Evolutionary conservation across 2,888 invertebrate genomes (phyloP).

Genomic region (Sarcophaga rosellei): DNA sequence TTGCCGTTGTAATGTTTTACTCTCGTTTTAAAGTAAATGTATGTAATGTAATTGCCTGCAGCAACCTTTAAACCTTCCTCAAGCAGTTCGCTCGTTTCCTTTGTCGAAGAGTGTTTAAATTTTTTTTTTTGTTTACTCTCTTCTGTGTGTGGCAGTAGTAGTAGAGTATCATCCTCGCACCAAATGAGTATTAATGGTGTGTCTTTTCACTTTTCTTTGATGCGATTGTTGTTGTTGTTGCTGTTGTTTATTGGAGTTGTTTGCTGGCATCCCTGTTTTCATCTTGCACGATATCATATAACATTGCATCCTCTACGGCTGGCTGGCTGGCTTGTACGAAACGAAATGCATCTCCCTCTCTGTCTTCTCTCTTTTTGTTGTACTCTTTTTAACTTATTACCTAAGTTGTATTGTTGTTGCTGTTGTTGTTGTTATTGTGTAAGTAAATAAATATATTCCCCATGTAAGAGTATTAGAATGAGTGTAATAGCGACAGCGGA

Average conservation of each 20-base stretch:
- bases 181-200: not conserved
- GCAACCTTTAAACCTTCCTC: constrained; percentile 51
- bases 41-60: not conserved
- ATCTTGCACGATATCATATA: constrained; percentile 1
- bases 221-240: not conserved
- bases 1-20: not conserved
- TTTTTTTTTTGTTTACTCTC: not conserved
- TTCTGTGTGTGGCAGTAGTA: too few species aligned
- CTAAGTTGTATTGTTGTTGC: not conserved
- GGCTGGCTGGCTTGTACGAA: constrained; percentile 51
- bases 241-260: constrained; percentile 4
- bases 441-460: constrained; percentile 22
- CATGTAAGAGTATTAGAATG: too few species aligned
- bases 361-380: not conserved
- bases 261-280: not conserved
- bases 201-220: constrained; percentile 47
- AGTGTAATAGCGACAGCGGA: too few species aligned
- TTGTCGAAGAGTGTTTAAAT: not conserved
- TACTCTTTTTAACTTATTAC: not conserved
- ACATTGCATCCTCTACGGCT: constrained; percentile 25
- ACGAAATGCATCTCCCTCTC: constrained; percentile 40
- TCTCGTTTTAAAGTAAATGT: not conserved
- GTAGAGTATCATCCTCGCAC: too few species aligned
- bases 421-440: not conserved
- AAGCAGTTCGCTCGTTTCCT: constrained; percentile 50